Percentiles rank a stretch among this genome's conserved stretches.
Conservation (phyloP, 2,888 invertebrate genomes). For the Eulithis prunata region DNA sequence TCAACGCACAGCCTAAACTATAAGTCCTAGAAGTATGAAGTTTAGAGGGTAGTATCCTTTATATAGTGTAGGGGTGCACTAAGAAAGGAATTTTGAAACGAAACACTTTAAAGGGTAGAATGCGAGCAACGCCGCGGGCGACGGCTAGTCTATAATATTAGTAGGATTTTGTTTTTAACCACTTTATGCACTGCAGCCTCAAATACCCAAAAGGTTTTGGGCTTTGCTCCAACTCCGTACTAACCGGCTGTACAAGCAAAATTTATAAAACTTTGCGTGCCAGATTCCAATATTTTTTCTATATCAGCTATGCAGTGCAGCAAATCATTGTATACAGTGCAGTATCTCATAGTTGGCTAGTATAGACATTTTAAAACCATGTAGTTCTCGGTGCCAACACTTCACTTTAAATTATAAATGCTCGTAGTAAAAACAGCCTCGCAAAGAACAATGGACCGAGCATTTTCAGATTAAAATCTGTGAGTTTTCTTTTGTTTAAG, state of each 20-base stretch:
- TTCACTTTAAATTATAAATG: constrained; percentile 36
- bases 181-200: not conserved
- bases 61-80: too few species aligned
- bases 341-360: constrained; percentile 6
- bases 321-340: not conserved
- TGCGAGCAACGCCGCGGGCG: too few species aligned
- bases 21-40: too few species aligned
- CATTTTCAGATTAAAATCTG: constrained; percentile 11
- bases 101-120: too few species aligned
- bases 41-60: too few species aligned
- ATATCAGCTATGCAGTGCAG: not conserved
- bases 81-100: too few species aligned
- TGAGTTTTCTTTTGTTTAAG: constrained; percentile 15
- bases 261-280: not conserved
- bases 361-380: too few species aligned
- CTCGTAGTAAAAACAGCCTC: constrained; percentile 23
- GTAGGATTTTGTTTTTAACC: too few species aligned
- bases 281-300: not conserved
- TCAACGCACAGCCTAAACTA: too few species aligned
- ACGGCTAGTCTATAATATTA: too few species aligned
- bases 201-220: not conserved
- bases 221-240: not conserved
- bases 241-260: not conserved
- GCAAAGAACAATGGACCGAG: constrained; percentile 26
- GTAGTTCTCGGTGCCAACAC: constrained; percentile 22